These are phyloP conservation scores for Ditylenchus weischeri DNA, from an alignment of 2,888 invertebrate genomes.

Conservation along the genomic window DNA sequence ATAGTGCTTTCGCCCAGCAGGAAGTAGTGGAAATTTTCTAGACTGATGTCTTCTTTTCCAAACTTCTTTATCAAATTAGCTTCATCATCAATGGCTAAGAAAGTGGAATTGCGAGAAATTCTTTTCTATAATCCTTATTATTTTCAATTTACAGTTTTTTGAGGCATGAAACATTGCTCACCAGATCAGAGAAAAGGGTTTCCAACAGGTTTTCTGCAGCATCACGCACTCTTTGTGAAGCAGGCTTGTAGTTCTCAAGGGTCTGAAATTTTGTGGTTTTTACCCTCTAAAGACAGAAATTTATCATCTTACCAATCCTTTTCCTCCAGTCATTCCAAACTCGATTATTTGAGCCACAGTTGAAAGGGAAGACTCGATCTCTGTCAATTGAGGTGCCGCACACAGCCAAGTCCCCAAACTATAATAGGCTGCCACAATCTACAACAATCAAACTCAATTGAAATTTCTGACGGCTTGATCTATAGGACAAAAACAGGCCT, in stretches of 20 bases:
- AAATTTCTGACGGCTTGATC: too few relatives aligned
- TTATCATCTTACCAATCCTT: constrained; percentile 65
- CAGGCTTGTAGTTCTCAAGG: constrained; percentile 70
- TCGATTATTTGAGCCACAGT: constrained; percentile 94
- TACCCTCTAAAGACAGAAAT: too few relatives aligned
- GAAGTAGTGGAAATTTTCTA: constrained; percentile 48
- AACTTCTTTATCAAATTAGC: constrained; percentile 42
- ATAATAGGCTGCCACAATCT: constrained; percentile 68
- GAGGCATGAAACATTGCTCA: background rate
- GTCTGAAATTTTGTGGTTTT: constrained; percentile 19
- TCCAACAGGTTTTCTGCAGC: constrained; percentile 91
- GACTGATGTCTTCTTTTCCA: constrained; percentile 42
- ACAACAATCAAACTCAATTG: background rate
- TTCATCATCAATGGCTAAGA: constrained; percentile 32
- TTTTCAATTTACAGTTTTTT: too few relatives aligned
- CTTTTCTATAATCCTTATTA: constrained; percentile 12
- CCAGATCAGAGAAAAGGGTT: constrained; percentile 48
- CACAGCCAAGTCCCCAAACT: constrained; percentile 76
- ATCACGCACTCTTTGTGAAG: constrained; percentile 92
- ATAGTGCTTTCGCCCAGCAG: constrained; percentile 50
- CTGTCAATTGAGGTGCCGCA: constrained; percentile 81
- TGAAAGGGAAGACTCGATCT: constrained; percentile 85
- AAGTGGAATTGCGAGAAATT: background rate
- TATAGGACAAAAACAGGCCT: too few relatives aligned
- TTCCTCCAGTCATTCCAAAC: constrained; percentile 91